A percentile compares a stretch with the other conserved stretches of the same genome.
Evolutionary conservation across 2,888 invertebrate species (phyloP).

Genomic region (Oasisia sp.): DNA sequence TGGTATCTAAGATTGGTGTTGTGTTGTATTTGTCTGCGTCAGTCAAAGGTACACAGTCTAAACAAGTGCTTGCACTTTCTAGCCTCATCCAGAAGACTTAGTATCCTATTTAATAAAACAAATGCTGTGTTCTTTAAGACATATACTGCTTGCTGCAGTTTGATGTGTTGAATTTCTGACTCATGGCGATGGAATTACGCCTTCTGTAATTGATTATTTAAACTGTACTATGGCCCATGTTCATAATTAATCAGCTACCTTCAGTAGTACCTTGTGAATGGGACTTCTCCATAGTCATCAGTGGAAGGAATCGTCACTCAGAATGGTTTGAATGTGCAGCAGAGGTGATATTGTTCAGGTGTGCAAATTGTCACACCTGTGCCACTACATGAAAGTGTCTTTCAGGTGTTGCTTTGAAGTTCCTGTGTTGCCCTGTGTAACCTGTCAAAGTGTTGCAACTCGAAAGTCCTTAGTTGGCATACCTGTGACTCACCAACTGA

Average conservation of each 20-base stretch:
- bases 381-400: not conserved
- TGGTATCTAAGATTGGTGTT: too few species aligned
- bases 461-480: not conserved
- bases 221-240: not conserved
- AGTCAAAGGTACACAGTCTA: too few species aligned
- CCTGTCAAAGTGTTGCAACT: not conserved
- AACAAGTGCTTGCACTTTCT: too few species aligned
- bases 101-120: not conserved
- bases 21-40: too few species aligned
- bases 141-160: too few species aligned
- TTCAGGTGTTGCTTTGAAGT: slow-evolving; percentile 5
- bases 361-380: not conserved
- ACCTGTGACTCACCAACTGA: not conserved
- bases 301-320: not conserved
- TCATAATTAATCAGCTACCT: not conserved
- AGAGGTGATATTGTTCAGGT: not conserved
- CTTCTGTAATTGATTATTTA: not conserved
- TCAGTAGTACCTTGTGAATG: too few species aligned
- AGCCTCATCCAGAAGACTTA: too few species aligned
- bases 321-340: not conserved
- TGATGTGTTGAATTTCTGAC: not conserved
- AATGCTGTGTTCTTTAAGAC: not conserved
- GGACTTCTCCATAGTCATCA: not conserved
- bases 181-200: not conserved
- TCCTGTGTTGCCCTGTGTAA: not conserved